Conservation (phyloP, 2,113 vertebrate genomes). For the Indri indri region DNA sequence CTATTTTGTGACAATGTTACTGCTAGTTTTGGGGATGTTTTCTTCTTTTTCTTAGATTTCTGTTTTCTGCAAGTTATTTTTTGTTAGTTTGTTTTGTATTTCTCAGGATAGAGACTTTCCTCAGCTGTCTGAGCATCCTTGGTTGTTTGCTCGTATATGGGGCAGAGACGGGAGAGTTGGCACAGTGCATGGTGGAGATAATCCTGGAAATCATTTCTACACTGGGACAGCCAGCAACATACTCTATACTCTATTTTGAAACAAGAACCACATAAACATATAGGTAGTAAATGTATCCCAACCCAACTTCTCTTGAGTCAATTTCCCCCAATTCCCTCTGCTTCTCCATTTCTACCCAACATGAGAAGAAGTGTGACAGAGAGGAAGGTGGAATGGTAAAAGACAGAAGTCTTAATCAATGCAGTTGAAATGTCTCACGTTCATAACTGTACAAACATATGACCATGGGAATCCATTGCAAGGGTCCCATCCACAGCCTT, state of each 20-base stretch:
- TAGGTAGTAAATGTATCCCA: neutral
- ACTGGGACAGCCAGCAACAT: neutral
- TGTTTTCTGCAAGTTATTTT: neutral
- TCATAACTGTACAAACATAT: neutral
- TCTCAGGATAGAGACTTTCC: neutral
- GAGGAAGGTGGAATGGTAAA: neutral
- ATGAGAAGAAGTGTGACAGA: neutral
- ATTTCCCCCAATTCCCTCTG: neutral
- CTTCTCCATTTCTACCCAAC: neutral
- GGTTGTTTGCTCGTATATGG: neutral
- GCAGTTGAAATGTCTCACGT: neutral
- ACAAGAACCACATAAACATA: neutral
- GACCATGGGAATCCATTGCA: neutral
- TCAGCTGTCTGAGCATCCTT: neutral
- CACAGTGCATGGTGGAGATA: neutral
- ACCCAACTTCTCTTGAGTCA: neutral
- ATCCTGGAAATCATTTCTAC: neutral
- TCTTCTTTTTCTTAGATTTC: neutral
- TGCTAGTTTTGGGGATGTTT: neutral
- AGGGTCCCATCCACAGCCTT: neutral
- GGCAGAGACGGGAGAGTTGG: neutral
- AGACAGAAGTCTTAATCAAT: neutral
- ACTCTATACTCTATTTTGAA: neutral
- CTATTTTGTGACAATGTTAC: neutral
- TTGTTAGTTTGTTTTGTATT: neutral